Percentiles rank a stretch among this genome's conserved stretches.
These are phyloP conservation scores for Mystacornis crossleyi DNA, from an alignment of 2,113 vertebrate genomes.

Conservation along the genomic window DNA sequence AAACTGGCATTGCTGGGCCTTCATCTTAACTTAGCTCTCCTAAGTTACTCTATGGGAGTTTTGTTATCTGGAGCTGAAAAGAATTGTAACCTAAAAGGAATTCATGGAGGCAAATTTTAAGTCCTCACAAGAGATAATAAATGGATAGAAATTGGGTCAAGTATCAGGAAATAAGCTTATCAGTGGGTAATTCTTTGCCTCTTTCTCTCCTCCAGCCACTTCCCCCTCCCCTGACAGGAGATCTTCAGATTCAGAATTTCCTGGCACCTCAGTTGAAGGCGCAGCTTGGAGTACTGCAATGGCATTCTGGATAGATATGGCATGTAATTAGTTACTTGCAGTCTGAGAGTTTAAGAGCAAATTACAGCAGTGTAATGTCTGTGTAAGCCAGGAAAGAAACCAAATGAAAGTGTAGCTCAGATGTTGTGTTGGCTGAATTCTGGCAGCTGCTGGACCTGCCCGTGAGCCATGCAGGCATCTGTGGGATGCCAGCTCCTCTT, in stretches of 20 bases:
- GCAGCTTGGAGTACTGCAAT: neutral
- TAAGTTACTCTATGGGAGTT: neutral
- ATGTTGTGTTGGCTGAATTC: neutral
- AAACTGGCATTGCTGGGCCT: neutral
- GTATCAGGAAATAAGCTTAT: neutral
- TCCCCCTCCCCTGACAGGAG: neutral
- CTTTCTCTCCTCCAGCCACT: neutral
- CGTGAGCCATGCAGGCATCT: fast-evolving
- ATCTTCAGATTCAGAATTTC: neutral
- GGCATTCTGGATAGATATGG: neutral
- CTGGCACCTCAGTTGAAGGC: neutral
- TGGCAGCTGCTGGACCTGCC: neutral
- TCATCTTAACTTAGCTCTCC: neutral
- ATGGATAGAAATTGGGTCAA: neutral
- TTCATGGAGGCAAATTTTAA: neutral
- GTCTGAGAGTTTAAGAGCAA: neutral
- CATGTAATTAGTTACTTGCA: neutral
- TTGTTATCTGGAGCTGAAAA: neutral
- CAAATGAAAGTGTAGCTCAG: neutral
- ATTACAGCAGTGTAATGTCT: neutral
- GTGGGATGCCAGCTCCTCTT: neutral
- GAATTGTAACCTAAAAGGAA: neutral
- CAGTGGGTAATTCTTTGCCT: neutral
- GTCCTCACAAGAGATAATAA: neutral
- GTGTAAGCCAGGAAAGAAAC: neutral